A percentile compares a stretch with the other conserved stretches of the same genome.
Conservation (phyloP, 2,888 invertebrate species). For the Brachyopa scutellaris region DNA sequence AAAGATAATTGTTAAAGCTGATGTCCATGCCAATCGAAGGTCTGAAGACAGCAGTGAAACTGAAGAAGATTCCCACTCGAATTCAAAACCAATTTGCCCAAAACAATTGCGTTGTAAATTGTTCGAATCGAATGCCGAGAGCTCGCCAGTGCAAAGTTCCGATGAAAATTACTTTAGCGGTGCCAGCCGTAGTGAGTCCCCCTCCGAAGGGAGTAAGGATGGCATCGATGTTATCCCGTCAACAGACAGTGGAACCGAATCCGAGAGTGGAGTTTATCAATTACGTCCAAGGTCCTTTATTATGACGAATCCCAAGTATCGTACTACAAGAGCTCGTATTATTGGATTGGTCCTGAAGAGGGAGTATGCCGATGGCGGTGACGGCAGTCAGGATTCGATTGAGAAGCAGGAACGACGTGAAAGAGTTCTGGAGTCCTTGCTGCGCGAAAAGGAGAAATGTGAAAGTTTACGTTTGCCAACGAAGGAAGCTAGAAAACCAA, state of each 20-base stretch:
- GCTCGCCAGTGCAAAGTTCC: conserved; percentile 25
- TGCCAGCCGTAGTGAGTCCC: conserved; percentile 31
- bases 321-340: conserved; percentile 75
- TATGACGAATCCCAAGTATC: conserved; percentile 69
- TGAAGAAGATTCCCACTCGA: background rate
- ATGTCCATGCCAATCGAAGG: background rate
- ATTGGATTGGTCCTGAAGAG: conserved; percentile 76
- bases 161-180: conserved; percentile 67
- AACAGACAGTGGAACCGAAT: conserved; percentile 59
- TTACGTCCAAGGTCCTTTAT: conserved; percentile 43
- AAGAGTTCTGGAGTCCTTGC: conserved; percentile 63
- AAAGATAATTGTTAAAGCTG: background rate
- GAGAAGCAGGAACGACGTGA: conserved; percentile 69
- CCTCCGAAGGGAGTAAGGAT: conserved; percentile 6
- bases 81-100: background rate
- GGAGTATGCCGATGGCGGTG: conserved; percentile 67
- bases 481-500: conserved; percentile 14
- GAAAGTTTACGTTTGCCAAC: conserved; percentile 30
- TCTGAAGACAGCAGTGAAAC: conserved; percentile 13
- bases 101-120: conserved; percentile 36
- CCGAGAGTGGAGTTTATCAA: conserved; percentile 38
- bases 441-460: conserved; percentile 40
- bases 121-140: background rate
- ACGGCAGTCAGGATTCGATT: conserved; percentile 32
- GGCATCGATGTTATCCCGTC: background rate